Evolutionary conservation across 2,888 invertebrate genomes (phyloP).

Genomic region (Eudemis profundana): DNA sequence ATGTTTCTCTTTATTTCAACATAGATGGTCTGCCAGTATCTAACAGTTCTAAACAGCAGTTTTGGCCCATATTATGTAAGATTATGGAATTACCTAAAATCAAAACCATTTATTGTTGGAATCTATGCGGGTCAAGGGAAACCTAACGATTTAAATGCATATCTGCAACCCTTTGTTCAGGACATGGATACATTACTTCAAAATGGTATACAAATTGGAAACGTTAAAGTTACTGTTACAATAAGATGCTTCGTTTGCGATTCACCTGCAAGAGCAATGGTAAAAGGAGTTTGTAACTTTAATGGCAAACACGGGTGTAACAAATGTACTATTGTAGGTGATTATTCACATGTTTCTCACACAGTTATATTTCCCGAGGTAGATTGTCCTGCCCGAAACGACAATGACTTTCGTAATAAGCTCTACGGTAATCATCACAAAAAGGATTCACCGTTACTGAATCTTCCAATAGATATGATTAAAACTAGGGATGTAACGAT

Average conservation of each 20-base stretch:
- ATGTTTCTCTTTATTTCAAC: not conserved
- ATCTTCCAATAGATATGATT: too few relatives aligned
- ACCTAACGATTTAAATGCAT: conserved; percentile 9
- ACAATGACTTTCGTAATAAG: too few relatives aligned
- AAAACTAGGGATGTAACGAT: too few relatives aligned
- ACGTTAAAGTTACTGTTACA: not conserved
- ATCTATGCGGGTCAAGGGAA: conserved; percentile 25
- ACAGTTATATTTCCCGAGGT: not conserved
- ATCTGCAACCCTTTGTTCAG: conserved; percentile 14
- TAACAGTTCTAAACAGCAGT: not conserved
- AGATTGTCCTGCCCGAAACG: not conserved
- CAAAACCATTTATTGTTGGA: conserved; percentile 24
- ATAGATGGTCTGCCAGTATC: not conserved
- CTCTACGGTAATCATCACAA: too few relatives aligned
- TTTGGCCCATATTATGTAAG: not conserved
- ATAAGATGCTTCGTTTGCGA: conserved; percentile 1
- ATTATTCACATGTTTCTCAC: not conserved
- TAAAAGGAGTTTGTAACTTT: not conserved
- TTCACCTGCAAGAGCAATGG: not conserved
- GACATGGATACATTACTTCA: not conserved
- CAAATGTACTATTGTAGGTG: not conserved
- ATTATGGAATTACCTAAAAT: conserved; percentile 14
- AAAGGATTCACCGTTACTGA: too few relatives aligned
- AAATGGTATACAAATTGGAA: too few relatives aligned
- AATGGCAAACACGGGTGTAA: not conserved